Conservation (phyloP, 2,113 vertebrate genomes). For the Willisornis vidua region DNA sequence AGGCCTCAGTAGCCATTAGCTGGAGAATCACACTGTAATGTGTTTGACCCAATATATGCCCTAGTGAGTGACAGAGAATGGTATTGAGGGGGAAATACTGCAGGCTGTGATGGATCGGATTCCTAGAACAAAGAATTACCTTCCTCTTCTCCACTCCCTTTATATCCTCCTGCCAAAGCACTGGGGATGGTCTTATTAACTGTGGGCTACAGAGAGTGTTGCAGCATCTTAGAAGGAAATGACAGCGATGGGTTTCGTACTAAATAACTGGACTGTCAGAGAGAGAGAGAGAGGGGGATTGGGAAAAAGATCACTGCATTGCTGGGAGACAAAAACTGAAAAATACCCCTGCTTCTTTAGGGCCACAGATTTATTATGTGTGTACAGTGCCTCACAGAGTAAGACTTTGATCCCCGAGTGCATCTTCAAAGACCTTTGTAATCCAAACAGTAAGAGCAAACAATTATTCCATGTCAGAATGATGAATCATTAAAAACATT, state of each 20-base stretch:
- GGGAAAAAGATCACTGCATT: neutral
- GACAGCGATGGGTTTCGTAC: neutral
- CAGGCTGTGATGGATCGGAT: neutral
- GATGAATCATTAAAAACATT: constrained; percentile 59
- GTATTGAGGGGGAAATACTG: constrained; percentile 33
- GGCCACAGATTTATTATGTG: neutral
- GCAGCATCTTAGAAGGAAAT: neutral
- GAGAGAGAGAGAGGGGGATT: neutral
- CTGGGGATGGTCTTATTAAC: neutral
- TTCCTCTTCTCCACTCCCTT: neutral
- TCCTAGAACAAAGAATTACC: constrained; percentile 48
- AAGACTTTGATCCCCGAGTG: constrained; percentile 1
- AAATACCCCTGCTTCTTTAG: neutral
- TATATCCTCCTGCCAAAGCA: neutral
- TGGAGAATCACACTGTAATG: constrained; percentile 8
- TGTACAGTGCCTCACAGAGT: neutral
- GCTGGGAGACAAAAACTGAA: neutral
- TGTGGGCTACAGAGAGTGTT: neutral
- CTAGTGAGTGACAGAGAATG: constrained; percentile 33
- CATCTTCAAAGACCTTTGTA: neutral
- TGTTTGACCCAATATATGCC: constrained; percentile 12
- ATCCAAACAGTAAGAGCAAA: constrained; percentile 3
- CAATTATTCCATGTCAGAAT: constrained; percentile 39
- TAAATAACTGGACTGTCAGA: neutral
- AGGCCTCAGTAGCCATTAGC: neutral